These are phyloP conservation scores for Timandra comae DNA, from an alignment of 2,888 invertebrate genomes.

Conservation along the genomic window DNA sequence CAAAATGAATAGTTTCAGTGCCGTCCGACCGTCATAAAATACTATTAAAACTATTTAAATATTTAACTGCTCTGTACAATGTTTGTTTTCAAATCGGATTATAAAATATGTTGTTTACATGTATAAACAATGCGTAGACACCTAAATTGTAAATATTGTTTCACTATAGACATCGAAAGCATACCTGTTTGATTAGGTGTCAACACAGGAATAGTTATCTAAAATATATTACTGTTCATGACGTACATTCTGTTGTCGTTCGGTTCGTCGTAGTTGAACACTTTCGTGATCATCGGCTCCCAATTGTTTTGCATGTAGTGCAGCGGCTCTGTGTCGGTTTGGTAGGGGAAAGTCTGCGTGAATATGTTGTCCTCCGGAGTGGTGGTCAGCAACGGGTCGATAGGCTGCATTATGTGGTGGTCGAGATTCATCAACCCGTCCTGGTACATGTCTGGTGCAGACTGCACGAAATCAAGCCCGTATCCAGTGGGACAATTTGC, in stretches of 20 bases:
- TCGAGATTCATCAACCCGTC: slow-evolving; percentile 38
- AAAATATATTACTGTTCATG: slow-evolving; percentile 47
- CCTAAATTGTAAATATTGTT: background rate
- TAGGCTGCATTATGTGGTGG: slow-evolving; percentile 54
- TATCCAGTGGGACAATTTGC: slow-evolving; percentile 36
- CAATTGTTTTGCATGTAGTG: slow-evolving; percentile 21
- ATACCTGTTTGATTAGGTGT: too few relatives aligned
- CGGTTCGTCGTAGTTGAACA: slow-evolving; percentile 34
- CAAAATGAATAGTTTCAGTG: too few relatives aligned
- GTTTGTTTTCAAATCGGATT: background rate
- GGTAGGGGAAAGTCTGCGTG: slow-evolving; percentile 4
- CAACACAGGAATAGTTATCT: background rate
- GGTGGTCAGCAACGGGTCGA: slow-evolving; percentile 57
- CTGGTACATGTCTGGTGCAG: slow-evolving; percentile 16
- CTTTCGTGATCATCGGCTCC: slow-evolving; percentile 45
- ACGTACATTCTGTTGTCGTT: slow-evolving; percentile 32
- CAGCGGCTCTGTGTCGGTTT: background rate
- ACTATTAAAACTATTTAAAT: slow-evolving; percentile 10
- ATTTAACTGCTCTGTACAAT: background rate
- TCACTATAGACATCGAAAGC: background rate
- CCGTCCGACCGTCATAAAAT: slow-evolving; percentile 2
- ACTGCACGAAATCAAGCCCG: slow-evolving; percentile 50
- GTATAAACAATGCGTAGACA: background rate
- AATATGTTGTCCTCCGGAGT: slow-evolving; percentile 11
- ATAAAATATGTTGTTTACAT: background rate